Percentiles rank a stretch among this genome's conserved stretches.
phyloP scores from a whole-genome alignment of 2,797 vertebrate species.

The Numenius phaeopus region DNA sequence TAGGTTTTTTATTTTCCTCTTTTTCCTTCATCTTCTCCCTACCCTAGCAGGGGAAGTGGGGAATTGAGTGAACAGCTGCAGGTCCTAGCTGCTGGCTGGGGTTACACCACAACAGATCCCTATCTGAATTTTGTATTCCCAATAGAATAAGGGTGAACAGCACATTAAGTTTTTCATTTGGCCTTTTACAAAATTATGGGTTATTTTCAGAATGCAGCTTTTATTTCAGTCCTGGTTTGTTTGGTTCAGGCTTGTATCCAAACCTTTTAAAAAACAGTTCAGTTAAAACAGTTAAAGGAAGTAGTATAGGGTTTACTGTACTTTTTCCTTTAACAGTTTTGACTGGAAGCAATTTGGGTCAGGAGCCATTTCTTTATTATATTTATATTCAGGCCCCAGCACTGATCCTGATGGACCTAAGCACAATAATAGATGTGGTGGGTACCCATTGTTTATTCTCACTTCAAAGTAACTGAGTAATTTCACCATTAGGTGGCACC shows the following conservation, averaged over 20 bases:
- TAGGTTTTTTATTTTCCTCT: background rate
- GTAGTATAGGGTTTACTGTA: background rate
- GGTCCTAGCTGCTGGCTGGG: background rate
- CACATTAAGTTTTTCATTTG: background rate
- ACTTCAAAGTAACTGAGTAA: background rate
- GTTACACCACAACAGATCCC: background rate
- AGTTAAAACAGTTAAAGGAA: background rate
- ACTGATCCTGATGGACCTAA: background rate
- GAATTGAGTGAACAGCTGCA: too few species aligned
- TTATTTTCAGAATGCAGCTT: background rate
- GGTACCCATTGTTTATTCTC: background rate
- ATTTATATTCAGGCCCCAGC: background rate
- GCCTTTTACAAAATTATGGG: background rate
- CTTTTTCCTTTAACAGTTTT: constrained; percentile 6
- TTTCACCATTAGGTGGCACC: constrained; percentile 55
- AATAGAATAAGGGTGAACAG: background rate
- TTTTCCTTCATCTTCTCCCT: background rate
- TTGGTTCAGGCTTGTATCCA: background rate
- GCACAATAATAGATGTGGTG: background rate
- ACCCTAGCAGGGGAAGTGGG: background rate
- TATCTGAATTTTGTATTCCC: background rate
- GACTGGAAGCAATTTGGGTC: background rate
- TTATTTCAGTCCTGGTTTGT: background rate
- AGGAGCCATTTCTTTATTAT: background rate
- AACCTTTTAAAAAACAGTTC: background rate